Evolutionary conservation across 2,888 invertebrate genomes (phyloP).

Genomic region (Dynastes maya): DNA sequence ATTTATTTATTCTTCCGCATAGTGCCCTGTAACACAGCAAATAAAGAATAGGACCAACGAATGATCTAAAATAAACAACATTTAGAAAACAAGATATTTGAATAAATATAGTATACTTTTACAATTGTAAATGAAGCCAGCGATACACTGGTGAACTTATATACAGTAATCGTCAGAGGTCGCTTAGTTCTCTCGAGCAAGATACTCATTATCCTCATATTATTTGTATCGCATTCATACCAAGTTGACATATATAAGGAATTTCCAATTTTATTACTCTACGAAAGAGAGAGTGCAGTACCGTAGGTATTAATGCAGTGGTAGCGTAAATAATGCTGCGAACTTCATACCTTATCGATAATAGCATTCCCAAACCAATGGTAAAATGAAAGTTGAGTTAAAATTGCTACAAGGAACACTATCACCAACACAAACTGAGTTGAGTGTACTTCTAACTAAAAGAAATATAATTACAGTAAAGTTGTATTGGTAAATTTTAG

Average conservation of each 20-base stretch:
- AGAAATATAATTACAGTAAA: neutral
- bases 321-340: too few species aligned
- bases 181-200: slow-evolving; percentile 8
- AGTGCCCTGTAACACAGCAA: neutral
- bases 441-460: slow-evolving; percentile 30
- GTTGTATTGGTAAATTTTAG: neutral
- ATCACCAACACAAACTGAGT: slow-evolving; percentile 31
- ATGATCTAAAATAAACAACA: neutral
- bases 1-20: too few species aligned
- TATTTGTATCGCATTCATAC: neutral
- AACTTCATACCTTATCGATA: slow-evolving; percentile 9
- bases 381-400: slow-evolving; percentile 21
- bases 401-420: slow-evolving; percentile 14
- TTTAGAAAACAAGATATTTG: neutral
- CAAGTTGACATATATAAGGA: slow-evolving; percentile 18
- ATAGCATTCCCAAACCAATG: slow-evolving; percentile 34
- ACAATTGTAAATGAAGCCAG: slow-evolving; percentile 6
- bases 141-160: slow-evolving; percentile 2
- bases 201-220: neutral
- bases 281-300: neutral
- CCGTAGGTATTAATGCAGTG: neutral
- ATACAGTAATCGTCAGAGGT: slow-evolving; percentile 8
- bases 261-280: slow-evolving; percentile 34
- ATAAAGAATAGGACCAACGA: slow-evolving; percentile 7
- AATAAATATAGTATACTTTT: neutral